phyloP scores from a whole-genome alignment of 2,888 invertebrate species.

The Sphinx pinastri region DNA sequence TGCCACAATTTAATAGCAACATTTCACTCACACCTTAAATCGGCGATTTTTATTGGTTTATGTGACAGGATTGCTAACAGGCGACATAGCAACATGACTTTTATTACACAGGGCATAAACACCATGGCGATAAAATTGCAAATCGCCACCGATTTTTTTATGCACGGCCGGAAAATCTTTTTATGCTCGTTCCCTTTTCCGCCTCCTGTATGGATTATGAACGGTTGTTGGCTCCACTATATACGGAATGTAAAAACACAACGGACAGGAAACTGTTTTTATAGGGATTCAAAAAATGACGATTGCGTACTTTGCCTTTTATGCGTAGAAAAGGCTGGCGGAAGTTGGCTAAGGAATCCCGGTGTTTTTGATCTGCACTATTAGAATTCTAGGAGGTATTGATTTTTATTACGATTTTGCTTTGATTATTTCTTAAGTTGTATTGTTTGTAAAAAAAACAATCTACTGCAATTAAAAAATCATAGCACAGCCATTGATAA shows the following conservation, averaged over 20 bases:
- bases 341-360: not conserved
- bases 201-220: constrained; percentile 6
- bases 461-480: no score
- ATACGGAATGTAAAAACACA: not conserved
- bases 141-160: constrained; percentile 26
- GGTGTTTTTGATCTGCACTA: not conserved
- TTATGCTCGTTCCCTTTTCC: constrained; percentile 19
- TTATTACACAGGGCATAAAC: constrained; percentile 7
- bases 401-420: no score
- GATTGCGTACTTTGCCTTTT: constrained; percentile 16
- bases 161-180: constrained; percentile 27
- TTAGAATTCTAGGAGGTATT: not conserved
- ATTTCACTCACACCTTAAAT: constrained; percentile 5
- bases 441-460: no score
- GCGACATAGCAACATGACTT: constrained; percentile 1
- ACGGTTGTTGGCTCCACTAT: not conserved
- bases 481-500: no score
- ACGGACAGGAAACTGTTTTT: constrained; percentile 5
- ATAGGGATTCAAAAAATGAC: constrained; percentile 1
- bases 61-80: not conserved
- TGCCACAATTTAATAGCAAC: not conserved
- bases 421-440: no score
- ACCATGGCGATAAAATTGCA: constrained; percentile 25
- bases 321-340: not conserved
- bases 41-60: constrained; percentile 11